A percentile compares a stretch with the other conserved stretches of the same genome.
phyloP scores from a whole-genome alignment of 2,113 vertebrate genomes.

The Triplophysa rosa region DNA sequence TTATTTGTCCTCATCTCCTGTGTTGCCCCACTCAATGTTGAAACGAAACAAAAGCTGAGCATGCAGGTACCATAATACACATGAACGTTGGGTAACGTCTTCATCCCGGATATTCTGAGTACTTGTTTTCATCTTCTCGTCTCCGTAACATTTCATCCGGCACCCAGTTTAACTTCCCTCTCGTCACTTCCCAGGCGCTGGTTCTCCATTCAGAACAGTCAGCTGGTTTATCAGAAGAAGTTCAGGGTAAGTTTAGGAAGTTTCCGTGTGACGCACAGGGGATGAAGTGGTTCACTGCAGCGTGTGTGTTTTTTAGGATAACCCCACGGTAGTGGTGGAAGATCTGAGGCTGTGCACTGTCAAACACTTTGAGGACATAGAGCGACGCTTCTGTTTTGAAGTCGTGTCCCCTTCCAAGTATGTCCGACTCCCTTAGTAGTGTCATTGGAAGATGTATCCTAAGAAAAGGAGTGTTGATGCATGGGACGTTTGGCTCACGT shows the following conservation, averaged over 20 bases:
- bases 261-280: slow-evolving; percentile 51
- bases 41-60: slow-evolving; percentile 2
- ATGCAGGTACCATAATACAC: slow-evolving; percentile 21
- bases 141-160: background rate
- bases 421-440: slow-evolving; percentile 50
- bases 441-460: slow-evolving; percentile 73
- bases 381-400: slow-evolving; percentile 96
- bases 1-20: slow-evolving; percentile 13
- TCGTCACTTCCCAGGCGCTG: slow-evolving; percentile 83
- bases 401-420: slow-evolving; percentile 97
- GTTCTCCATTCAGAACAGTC: slow-evolving; percentile 99
- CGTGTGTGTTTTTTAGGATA: slow-evolving; percentile 77
- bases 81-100: background rate
- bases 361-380: slow-evolving; percentile 94
- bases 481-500: slow-evolving; percentile 19
- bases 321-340: slow-evolving; percentile 93
- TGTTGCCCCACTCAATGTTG: slow-evolving; percentile 11
- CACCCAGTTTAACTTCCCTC: background rate
- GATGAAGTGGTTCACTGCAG: background rate
- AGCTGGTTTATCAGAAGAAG: slow-evolving; percentile 98
- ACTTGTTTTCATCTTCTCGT: background rate
- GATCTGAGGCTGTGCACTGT: slow-evolving; percentile 93
- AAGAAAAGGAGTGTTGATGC: background rate
- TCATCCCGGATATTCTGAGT: background rate
- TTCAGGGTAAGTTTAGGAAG: slow-evolving; percentile 84